These are phyloP conservation scores for Danio aesculapii DNA, from an alignment of 2,797 vertebrate species.

Conservation along the genomic window DNA sequence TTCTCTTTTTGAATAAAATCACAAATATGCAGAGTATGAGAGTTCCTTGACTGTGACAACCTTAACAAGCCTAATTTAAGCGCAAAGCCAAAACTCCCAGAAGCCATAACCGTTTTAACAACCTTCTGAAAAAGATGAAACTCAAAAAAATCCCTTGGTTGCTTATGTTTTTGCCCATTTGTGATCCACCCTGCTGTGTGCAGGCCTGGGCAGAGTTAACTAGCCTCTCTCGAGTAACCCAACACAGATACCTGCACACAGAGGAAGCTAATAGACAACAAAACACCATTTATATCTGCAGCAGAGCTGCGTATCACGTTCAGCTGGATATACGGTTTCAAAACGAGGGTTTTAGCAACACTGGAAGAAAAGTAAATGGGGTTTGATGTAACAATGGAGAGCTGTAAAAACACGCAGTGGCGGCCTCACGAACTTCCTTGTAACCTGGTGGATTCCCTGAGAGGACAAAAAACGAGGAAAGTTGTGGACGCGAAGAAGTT, in stretches of 20 bases:
- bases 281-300: conserved; percentile 21
- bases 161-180: conserved; percentile 30
- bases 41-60: not conserved
- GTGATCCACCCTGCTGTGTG: conserved; percentile 28
- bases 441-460: conserved; percentile 49
- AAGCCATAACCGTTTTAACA: not conserved
- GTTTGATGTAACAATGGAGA: conserved; percentile 34
- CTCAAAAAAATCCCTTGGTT: conserved; percentile 1
- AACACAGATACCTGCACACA: conserved; percentile 41
- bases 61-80: not conserved
- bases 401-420: conserved; percentile 38
- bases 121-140: not conserved
- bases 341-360: conserved; percentile 17
- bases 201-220: conserved; percentile 41
- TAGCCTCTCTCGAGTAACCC: conserved; percentile 32
- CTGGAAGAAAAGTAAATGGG: not conserved
- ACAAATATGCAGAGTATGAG: conserved; percentile 26
- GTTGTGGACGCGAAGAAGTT: conserved; percentile 7
- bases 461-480: conserved; percentile 52
- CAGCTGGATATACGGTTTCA: not conserved
- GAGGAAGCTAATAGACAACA: conserved; percentile 19
- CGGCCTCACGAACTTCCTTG: conserved; percentile 47
- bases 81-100: not conserved
- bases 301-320: not conserved
- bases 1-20: conserved; percentile 21